These are phyloP conservation scores for Diplosoma virens DNA, from an alignment of 23 tunicate species.

Conservation along the genomic window DNA sequence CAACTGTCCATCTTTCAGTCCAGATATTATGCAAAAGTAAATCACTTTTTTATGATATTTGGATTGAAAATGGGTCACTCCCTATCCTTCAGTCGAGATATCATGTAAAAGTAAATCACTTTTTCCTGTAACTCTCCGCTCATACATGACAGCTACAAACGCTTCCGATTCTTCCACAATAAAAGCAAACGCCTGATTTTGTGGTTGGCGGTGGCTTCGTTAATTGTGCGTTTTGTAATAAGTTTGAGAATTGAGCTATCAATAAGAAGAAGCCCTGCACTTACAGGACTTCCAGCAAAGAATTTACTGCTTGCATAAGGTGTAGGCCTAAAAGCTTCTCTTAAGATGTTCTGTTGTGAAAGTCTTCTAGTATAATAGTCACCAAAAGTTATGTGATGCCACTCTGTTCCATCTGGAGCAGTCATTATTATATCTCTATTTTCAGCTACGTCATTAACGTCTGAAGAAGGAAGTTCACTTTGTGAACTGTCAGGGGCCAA, in stretches of 20 bases:
- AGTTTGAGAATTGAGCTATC: neutral
- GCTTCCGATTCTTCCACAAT: slow-evolving; percentile 12
- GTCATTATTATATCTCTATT: neutral
- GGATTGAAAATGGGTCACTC: neutral
- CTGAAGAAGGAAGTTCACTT: neutral
- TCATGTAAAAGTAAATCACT: slow-evolving; percentile 1
- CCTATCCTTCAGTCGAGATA: slow-evolving; percentile 5
- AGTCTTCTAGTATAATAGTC: neutral
- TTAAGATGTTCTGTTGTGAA: neutral
- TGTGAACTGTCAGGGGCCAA: slow-evolving; percentile 3
- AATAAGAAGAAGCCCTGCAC: slow-evolving; percentile 4
- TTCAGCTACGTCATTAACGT: neutral
- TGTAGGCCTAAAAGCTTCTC: slow-evolving; percentile 5
- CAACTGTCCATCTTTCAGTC: too few relatives aligned
- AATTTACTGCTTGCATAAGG: neutral
- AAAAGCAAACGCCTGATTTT: neutral
- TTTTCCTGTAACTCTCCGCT: neutral
- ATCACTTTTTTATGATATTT: too few relatives aligned
- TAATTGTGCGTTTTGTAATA: neutral
- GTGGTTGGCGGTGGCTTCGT: slow-evolving; percentile 9
- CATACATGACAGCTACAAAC: too few relatives aligned
- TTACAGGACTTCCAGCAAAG: neutral
- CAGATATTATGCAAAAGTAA: too few relatives aligned
- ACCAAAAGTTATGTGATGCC: neutral
- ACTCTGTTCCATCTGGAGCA: slow-evolving; percentile 14